Percentiles rank a stretch among this genome's conserved stretches.
phyloP scores from a whole-genome alignment of 2,888 invertebrate species.

The Liopterus haemorrhoidalis region DNA sequence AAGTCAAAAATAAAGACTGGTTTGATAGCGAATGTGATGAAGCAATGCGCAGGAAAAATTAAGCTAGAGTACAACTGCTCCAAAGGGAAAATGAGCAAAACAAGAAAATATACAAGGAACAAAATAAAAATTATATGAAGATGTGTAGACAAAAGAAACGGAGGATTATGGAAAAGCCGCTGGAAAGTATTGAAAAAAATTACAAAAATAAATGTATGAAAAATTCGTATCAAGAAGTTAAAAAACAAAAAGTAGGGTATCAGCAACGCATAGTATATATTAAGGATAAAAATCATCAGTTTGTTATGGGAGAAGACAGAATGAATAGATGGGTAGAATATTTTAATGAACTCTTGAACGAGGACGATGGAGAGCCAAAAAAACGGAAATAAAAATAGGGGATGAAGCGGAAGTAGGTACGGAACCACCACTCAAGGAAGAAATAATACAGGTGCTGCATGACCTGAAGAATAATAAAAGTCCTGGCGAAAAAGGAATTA shows the following conservation, averaged over 20 bases:
- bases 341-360: not conserved
- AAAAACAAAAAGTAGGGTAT: not conserved
- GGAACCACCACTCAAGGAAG: too few relatives aligned
- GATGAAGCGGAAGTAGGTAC: too few relatives aligned
- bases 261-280: not conserved
- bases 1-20: constrained; percentile 2
- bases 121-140: not conserved
- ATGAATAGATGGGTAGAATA: not conserved
- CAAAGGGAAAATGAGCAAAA: too few relatives aligned
- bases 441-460: too few relatives aligned
- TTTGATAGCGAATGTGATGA: not conserved
- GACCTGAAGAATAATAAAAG: too few relatives aligned
- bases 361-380: not conserved
- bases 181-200: not conserved
- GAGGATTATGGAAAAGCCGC: not conserved
- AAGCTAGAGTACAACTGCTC: too few relatives aligned
- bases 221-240: too few relatives aligned
- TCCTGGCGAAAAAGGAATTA: too few relatives aligned
- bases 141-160: not conserved
- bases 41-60: not conserved
- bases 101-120: not conserved
- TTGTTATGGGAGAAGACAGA: not conserved
- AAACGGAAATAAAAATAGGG: too few relatives aligned
- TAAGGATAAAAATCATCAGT: not conserved
- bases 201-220: constrained; percentile 1